These are phyloP conservation scores for Macquaria ambigua DNA, from an alignment of 2,113 vertebrate species.

Conservation along the genomic window DNA sequence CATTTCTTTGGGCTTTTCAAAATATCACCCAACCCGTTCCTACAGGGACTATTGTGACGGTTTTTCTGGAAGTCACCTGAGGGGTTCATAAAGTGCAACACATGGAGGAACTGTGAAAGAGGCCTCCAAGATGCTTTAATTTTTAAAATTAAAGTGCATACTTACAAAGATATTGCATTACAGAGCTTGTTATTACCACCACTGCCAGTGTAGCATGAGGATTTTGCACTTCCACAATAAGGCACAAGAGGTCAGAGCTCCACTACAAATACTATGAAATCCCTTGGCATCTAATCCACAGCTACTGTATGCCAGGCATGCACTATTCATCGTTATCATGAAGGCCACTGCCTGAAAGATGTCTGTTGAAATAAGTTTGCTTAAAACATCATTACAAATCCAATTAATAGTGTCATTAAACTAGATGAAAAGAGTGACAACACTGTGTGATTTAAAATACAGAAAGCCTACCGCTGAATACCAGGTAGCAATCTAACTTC, in stretches of 20 bases:
- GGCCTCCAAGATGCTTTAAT: conserved; percentile 36
- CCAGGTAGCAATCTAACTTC: conserved; percentile 50
- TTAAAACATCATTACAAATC: conserved; percentile 82
- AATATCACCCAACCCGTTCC: conserved; percentile 39
- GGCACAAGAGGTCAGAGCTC: conserved; percentile 84
- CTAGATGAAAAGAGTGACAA: conserved; percentile 73
- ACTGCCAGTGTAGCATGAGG: conserved; percentile 4
- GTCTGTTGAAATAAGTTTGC: conserved; percentile 78
- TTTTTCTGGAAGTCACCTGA: conserved; percentile 41
- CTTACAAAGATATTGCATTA: conserved; percentile 48
- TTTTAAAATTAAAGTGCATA: conserved; percentile 48
- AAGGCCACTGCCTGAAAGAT: conserved; percentile 68
- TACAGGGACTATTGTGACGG: conserved; percentile 12
- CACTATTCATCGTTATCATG: conserved; percentile 65
- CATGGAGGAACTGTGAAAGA: conserved; percentile 40
- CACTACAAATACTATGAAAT: conserved; percentile 72
- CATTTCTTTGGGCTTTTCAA: conserved; percentile 51
- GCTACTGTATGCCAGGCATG: conserved; percentile 54
- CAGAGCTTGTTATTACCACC: conserved; percentile 28
- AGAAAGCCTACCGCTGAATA: conserved; percentile 44
- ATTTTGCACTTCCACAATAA: conserved; percentile 70
- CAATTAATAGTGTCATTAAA: conserved; percentile 80
- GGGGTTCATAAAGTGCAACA: conserved; percentile 45
- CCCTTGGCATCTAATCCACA: conserved; percentile 3
- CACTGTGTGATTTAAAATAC: conserved; percentile 61